These are phyloP conservation scores for Karalla daura DNA, from an alignment of 2,797 vertebrate species.

Conservation along the genomic window DNA sequence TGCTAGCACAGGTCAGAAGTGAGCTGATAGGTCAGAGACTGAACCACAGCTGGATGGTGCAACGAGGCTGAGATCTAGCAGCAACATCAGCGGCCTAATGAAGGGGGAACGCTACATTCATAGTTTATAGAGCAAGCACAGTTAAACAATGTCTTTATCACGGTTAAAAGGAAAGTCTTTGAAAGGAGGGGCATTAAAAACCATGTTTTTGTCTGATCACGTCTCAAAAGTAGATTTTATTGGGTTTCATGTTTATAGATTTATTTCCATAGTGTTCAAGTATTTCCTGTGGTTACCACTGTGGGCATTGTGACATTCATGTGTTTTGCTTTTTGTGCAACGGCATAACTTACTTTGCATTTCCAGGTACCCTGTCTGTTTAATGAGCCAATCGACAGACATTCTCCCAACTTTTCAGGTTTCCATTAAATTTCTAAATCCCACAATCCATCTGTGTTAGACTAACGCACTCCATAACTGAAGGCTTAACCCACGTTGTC, in stretches of 20 bases:
- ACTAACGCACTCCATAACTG: not conserved
- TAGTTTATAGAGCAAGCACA: too few species aligned
- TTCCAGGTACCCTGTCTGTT: not conserved
- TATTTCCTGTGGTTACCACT: not conserved
- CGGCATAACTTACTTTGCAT: not conserved
- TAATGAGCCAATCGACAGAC: not conserved
- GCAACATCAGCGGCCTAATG: too few species aligned
- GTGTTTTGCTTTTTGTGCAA: not conserved
- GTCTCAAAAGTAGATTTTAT: too few species aligned
- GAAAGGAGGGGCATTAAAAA: too few species aligned
- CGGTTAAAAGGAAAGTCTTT: not conserved
- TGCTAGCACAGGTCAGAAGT: constrained; percentile 57
- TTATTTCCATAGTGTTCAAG: too few species aligned
- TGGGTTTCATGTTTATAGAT: too few species aligned
- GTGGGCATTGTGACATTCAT: not conserved
- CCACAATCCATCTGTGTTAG: not conserved
- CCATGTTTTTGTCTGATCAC: too few species aligned
- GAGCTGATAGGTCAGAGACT: constrained; percentile 34
- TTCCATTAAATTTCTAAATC: too few species aligned
- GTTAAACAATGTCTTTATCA: too few species aligned
- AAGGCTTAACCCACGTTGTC: not conserved
- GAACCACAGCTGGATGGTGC: constrained; percentile 55
- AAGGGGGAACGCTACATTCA: too few species aligned
- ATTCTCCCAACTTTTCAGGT: not conserved
- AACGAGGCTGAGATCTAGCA: not conserved